A percentile compares a stretch with the other conserved stretches of the same genome.
Conservation (phyloP, 2,113 vertebrate species). For the Microtus richardsoni region DNA sequence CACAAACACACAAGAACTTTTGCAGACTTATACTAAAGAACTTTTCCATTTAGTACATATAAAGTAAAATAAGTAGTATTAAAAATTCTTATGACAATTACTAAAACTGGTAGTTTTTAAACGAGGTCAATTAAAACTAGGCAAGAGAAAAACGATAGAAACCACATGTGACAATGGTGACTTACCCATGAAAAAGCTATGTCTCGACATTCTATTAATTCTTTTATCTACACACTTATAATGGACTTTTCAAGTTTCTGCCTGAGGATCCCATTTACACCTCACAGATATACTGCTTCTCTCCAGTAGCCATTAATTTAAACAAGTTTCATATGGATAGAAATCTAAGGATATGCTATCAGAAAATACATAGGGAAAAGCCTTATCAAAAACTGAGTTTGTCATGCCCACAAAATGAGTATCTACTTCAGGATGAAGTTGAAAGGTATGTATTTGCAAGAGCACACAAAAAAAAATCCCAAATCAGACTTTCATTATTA, state of each 20-base stretch:
- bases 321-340: neutral
- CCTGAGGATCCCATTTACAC: neutral
- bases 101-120: neutral
- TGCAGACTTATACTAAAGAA: slow-evolving; percentile 21
- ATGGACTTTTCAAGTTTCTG: neutral
- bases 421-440: neutral
- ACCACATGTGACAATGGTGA: neutral
- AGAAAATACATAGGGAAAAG: slow-evolving; percentile 18
- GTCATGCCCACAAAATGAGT: neutral
- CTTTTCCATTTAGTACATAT: slow-evolving; percentile 15
- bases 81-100: slow-evolving; percentile 32
- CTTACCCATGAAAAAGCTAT: neutral
- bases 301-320: neutral
- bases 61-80: neutral
- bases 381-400: neutral
- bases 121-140: slow-evolving; percentile 33
- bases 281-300: neutral
- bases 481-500: slow-evolving; percentile 11
- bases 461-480: neutral
- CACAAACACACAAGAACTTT: neutral
- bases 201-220: neutral
- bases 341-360: slow-evolving; percentile 11
- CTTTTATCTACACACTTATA: neutral
- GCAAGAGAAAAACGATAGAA: neutral
- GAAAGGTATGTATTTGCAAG: neutral